These are phyloP conservation scores for Columba guinea DNA, from an alignment of 2,797 vertebrate genomes.

Conservation along the genomic window DNA sequence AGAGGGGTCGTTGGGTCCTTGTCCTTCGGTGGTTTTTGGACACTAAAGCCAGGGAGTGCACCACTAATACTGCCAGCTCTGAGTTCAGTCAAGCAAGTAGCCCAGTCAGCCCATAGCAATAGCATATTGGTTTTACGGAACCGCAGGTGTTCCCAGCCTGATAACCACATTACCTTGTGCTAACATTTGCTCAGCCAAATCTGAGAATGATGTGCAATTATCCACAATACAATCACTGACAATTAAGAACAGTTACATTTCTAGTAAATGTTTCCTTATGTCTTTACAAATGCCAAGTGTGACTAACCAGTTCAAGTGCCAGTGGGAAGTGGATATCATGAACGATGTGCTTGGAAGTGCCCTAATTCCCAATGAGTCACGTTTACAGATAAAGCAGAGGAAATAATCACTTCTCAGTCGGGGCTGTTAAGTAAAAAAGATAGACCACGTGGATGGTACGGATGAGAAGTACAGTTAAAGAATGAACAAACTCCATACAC, in stretches of 20 bases:
- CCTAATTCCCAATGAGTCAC: background rate
- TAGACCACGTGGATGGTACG: background rate
- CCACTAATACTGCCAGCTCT: background rate
- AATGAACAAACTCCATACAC: background rate
- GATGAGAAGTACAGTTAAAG: background rate
- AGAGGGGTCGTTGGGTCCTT: background rate
- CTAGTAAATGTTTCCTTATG: background rate
- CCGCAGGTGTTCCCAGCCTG: background rate
- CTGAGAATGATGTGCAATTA: background rate
- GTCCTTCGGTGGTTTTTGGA: background rate
- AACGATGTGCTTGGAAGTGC: accelerated
- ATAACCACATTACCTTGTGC: background rate
- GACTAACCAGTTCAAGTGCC: background rate
- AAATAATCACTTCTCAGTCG: background rate
- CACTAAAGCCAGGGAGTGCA: background rate
- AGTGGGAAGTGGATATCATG: background rate
- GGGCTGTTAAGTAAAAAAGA: background rate
- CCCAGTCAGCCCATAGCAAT: background rate
- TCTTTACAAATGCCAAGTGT: background rate
- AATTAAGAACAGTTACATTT: background rate
- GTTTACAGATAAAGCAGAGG: background rate
- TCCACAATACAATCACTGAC: background rate
- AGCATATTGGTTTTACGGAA: background rate
- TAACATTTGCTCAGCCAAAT: background rate
- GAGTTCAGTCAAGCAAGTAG: background rate